These are phyloP conservation scores for Nomada fabriciana DNA, from an alignment of 2,888 invertebrate species.

Conservation along the genomic window DNA sequence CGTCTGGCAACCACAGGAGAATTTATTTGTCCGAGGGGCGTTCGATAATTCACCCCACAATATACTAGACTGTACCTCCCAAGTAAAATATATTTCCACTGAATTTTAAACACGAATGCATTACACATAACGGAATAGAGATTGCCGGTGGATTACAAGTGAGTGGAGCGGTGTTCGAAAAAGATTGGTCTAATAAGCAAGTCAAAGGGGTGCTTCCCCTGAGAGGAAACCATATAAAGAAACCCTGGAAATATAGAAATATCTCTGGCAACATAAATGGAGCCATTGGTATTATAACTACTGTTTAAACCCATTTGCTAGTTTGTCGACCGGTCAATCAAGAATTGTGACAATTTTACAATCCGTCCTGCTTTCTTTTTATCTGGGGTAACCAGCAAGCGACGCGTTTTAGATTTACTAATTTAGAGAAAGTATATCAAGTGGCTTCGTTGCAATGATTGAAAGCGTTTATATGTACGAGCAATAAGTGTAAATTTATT, in stretches of 20 bases:
- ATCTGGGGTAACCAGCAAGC: background rate
- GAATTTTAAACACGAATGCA: too few relatives aligned
- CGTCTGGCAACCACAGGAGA: background rate
- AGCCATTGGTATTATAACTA: background rate
- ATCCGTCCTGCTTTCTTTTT: background rate
- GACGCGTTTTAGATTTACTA: too few relatives aligned
- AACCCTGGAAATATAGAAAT: constrained; percentile 41
- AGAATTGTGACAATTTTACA: background rate
- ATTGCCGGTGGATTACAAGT: background rate
- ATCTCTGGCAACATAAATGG: constrained; percentile 4
- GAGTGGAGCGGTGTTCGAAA: background rate
- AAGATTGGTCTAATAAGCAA: background rate
- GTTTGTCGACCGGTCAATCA: background rate
- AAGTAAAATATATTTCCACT: too few relatives aligned
- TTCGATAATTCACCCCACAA: background rate
- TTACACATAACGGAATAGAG: background rate
- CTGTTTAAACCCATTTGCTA: constrained; percentile 16
- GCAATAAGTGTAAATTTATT: too few relatives aligned
- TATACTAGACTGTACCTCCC: background rate
- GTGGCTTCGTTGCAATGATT: too few relatives aligned
- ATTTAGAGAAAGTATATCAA: too few relatives aligned
- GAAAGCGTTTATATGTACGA: too few relatives aligned
- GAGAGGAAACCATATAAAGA: constrained; percentile 36
- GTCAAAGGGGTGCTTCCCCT: constrained; percentile 20
- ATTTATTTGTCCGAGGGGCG: constrained; percentile 14